phyloP scores from a whole-genome alignment of 2,113 vertebrate genomes.

The Toxotes chatareus region DNA sequence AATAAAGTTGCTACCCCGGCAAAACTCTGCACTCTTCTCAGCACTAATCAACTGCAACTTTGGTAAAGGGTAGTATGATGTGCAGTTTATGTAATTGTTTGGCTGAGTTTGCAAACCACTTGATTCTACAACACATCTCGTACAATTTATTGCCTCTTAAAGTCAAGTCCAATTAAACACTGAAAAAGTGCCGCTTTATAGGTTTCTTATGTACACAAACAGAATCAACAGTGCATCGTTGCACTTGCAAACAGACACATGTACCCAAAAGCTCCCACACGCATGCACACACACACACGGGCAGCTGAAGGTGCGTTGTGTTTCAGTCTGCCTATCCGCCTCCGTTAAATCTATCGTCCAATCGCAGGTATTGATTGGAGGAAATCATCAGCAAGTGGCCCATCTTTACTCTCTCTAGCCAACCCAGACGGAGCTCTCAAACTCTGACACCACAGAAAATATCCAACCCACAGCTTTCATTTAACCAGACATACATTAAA shows the following conservation, averaged over 20 bases:
- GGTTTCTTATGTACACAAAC: constrained; percentile 28
- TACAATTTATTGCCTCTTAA: constrained; percentile 36
- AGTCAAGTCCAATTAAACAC: constrained; percentile 30
- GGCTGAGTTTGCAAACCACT: constrained; percentile 24
- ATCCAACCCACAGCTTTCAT: constrained; percentile 89
- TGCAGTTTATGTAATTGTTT: constrained; percentile 24
- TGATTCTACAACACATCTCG: constrained; percentile 24
- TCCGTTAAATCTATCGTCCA: constrained; percentile 63
- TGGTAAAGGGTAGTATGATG: constrained; percentile 13
- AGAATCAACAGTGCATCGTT: constrained; percentile 16
- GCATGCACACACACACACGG: not conserved
- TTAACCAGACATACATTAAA: constrained; percentile 95
- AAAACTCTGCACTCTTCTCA: constrained; percentile 1
- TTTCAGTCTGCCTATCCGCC: constrained; percentile 11
- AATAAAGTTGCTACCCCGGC: not conserved
- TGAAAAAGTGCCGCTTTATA: constrained; percentile 20
- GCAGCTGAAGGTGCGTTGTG: constrained; percentile 2
- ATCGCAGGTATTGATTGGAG: constrained; percentile 82
- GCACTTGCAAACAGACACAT: not conserved
- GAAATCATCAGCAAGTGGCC: constrained; percentile 81
- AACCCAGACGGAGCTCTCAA: constrained; percentile 84
- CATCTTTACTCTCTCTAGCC: constrained; percentile 84
- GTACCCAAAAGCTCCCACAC: constrained; percentile 2
- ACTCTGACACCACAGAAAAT: constrained; percentile 60
- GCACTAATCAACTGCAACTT: constrained; percentile 9